Conservation (phyloP, 1,140 invertebrate genomes). For the Eupristina koningsbergeri region DNA sequence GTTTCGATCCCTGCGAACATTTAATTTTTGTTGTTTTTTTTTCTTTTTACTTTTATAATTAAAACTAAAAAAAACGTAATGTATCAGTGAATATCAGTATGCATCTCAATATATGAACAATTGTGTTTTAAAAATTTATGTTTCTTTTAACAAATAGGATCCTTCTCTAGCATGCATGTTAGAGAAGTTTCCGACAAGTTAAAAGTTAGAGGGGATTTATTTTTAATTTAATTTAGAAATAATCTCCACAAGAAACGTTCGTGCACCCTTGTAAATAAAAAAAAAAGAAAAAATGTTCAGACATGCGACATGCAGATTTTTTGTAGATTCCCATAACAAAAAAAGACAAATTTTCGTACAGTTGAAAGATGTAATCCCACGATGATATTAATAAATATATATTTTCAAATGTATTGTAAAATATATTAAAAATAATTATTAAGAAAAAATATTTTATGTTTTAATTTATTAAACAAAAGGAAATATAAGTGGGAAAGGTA, state of each 20-base stretch:
- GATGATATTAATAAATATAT: slow-evolving; percentile 26
- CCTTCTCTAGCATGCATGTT: slow-evolving; percentile 62
- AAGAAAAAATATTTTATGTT: slow-evolving; percentile 14
- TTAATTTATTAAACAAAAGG: slow-evolving; percentile 2
- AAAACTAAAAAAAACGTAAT: neutral
- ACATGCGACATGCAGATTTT: slow-evolving; percentile 49
- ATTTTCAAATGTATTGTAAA: too few species aligned
- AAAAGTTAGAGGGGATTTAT: slow-evolving; percentile 32
- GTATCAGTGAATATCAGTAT: too few species aligned
- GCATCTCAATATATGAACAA: too few species aligned
- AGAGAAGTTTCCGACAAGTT: slow-evolving; percentile 57
- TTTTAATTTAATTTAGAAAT: slow-evolving; percentile 3
- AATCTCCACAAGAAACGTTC: neutral
- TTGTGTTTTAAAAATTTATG: neutral
- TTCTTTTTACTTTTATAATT: slow-evolving; percentile 12
- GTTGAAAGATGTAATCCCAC: slow-evolving; percentile 31
- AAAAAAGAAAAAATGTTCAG: slow-evolving; percentile 25
- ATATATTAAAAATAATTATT: neutral
- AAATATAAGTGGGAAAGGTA: slow-evolving; percentile 20
- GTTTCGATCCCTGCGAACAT: slow-evolving; percentile 65
- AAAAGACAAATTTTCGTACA: neutral
- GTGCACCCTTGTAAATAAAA: neutral
- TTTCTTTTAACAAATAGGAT: slow-evolving; percentile 51
- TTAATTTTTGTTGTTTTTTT: slow-evolving; percentile 28
- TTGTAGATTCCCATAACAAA: neutral